Evolutionary conservation across 2,888 invertebrate species (phyloP).

Genomic region (Rhaphigaster nebulosa): DNA sequence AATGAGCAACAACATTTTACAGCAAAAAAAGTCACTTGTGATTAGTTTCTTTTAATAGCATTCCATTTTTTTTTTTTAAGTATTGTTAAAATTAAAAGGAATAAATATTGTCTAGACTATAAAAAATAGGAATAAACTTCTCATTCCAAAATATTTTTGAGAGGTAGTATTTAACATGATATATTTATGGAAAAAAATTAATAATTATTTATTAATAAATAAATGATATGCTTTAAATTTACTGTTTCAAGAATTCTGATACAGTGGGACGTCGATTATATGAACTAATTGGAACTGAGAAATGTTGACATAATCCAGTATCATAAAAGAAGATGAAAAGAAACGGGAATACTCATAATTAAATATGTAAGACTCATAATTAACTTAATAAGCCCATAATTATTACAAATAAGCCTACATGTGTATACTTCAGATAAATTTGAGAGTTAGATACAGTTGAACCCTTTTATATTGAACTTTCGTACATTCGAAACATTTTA

Average conservation of each 20-base stretch:
- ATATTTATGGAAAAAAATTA: background rate
- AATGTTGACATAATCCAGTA: background rate
- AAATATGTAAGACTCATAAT: background rate
- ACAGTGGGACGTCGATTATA: background rate
- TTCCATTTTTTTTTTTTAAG: background rate
- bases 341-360: background rate
- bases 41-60: background rate
- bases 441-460: background rate
- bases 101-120: background rate
- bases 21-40: background rate
- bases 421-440: background rate
- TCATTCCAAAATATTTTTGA: background rate
- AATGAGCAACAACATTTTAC: background rate
- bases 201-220: background rate
- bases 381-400: background rate
- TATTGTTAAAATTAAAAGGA: background rate
- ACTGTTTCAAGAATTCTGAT: background rate
- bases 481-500: too few species aligned
- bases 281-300: background rate
- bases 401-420: background rate
- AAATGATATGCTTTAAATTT: conserved; percentile 20
- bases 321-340: background rate
- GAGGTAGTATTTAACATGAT: background rate
- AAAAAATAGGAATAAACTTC: background rate
- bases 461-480: background rate